A percentile compares a stretch with the other conserved stretches of the same genome.
These are phyloP conservation scores for Drosophila arawakana DNA, from an alignment of 1,140 invertebrate genomes.

Conservation along the genomic window DNA sequence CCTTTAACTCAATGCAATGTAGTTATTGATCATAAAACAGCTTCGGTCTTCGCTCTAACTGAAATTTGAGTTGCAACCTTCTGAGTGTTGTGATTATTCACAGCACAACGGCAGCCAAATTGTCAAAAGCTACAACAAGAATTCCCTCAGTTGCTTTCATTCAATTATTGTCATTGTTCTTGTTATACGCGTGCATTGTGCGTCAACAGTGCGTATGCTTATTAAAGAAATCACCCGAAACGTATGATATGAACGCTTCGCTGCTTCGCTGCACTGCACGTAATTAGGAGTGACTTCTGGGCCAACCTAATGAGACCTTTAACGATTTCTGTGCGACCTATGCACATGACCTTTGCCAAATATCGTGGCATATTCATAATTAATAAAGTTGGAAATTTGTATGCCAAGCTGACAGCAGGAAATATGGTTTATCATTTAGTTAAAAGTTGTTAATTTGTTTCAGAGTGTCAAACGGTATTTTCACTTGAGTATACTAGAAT, in stretches of 20 bases:
- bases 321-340: background rate
- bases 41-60: background rate
- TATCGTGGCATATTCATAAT: too few species aligned
- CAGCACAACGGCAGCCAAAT: background rate
- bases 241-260: background rate
- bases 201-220: slow-evolving; percentile 9
- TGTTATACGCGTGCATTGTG: background rate
- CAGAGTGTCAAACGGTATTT: too few species aligned
- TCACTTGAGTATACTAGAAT: too few species aligned
- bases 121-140: background rate
- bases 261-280: background rate
- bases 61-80: background rate
- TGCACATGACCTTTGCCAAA: background rate
- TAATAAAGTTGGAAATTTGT: too few species aligned
- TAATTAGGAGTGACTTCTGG: background rate
- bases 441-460: too few species aligned
- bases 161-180: background rate
- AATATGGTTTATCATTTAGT: too few species aligned
- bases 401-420: too few species aligned
- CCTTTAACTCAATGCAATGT: too few species aligned
- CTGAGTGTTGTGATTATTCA: background rate
- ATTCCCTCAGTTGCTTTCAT: background rate
- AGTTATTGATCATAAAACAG: background rate
- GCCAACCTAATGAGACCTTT: background rate
- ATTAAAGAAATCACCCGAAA: slow-evolving; percentile 5